Conservation (phyloP, 2,797 vertebrate species). For the Erithacus rubecula region DNA sequence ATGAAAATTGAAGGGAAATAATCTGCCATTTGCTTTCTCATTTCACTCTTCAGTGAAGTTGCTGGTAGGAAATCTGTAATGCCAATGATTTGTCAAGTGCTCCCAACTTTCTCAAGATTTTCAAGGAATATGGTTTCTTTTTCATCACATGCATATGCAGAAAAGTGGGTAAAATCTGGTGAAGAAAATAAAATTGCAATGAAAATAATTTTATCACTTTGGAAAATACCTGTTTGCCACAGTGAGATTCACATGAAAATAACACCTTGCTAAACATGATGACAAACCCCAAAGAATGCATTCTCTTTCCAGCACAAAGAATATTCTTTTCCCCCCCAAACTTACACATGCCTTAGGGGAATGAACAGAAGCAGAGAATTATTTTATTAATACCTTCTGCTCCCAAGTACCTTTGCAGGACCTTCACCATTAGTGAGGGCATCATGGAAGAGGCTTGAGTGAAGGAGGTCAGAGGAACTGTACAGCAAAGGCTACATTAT, state of each 20-base stretch:
- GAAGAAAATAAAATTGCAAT: not conserved
- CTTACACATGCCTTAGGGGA: not conserved
- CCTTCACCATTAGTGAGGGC: not conserved
- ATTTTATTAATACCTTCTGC: not conserved
- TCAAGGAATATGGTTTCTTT: not conserved
- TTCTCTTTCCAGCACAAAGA: not conserved
- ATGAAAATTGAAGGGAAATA: not conserved
- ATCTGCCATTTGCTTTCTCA: not conserved
- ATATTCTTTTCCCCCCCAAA: not conserved
- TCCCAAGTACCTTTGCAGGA: not conserved
- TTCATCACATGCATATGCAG: not conserved
- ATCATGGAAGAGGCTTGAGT: not conserved
- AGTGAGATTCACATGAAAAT: not conserved
- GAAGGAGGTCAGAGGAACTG: not conserved
- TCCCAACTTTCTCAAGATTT: not conserved
- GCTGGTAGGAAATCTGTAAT: not conserved
- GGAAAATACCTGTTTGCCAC: not conserved
- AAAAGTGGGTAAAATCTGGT: not conserved
- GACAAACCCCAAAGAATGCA: not conserved
- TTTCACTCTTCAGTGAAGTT: not conserved
- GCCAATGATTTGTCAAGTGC: not conserved
- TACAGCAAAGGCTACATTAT: not conserved
- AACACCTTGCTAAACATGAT: not conserved
- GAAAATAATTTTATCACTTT: not conserved
- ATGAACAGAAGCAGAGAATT: not conserved